phyloP scores from a whole-genome alignment of 1,140 invertebrate genomes.

The Scaptodrosophila lebanonensis region DNA sequence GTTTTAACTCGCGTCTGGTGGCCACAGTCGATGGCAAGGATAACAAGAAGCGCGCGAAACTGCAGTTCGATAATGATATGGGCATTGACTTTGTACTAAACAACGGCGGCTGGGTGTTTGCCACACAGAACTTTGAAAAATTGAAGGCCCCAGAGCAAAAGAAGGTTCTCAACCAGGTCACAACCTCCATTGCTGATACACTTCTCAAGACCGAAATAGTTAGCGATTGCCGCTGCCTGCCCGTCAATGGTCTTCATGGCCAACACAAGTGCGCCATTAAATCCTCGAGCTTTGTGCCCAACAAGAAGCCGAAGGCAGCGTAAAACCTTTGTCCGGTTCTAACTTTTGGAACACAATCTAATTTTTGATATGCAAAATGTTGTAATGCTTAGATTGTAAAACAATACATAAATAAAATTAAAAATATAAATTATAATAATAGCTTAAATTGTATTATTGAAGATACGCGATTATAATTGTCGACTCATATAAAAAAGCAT shows the following conservation, averaged over 20 bases:
- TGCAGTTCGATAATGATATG: conserved; percentile 79
- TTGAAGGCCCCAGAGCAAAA: conserved; percentile 56
- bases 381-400: too few species aligned
- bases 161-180: conserved; percentile 51
- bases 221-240: conserved; percentile 59
- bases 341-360: too few species aligned
- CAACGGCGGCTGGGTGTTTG: conserved; percentile 69
- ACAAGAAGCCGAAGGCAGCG: conserved; percentile 54
- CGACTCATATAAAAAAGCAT: conserved; percentile 7
- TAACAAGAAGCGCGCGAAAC: conserved; percentile 80
- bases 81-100: conserved; percentile 78
- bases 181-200: conserved; percentile 62
- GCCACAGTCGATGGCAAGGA: conserved; percentile 80
- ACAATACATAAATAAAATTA: background rate
- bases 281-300: conserved; percentile 58
- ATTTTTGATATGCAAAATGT: too few species aligned
- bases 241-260: conserved; percentile 49
- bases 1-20: conserved; percentile 78
- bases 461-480: too few species aligned
- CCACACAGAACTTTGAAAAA: conserved; percentile 64
- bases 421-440: background rate
- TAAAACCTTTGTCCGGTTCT: conserved; percentile 10
- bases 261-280: conserved; percentile 65
- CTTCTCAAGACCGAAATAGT: conserved; percentile 67
- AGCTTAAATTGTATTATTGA: background rate